Conservation (phyloP, 2,113 vertebrate species). For the Oncorhynchus nerka region DNA sequence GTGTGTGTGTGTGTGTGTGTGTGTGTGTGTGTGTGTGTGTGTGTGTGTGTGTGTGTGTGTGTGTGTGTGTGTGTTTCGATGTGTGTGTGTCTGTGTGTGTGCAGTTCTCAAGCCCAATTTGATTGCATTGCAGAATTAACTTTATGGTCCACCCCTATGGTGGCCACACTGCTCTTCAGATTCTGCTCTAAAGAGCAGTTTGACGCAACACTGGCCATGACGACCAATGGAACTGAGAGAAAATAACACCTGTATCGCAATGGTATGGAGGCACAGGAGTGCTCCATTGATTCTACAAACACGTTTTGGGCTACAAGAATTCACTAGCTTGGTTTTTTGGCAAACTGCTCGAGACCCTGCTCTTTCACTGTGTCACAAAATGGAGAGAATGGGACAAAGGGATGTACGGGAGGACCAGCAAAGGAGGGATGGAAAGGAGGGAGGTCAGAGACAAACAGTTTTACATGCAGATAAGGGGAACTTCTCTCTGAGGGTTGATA, state of each 20-base stretch:
- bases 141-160: neutral
- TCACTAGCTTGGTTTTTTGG: neutral
- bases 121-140: neutral
- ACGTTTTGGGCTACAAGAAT: neutral
- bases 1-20: too few species aligned
- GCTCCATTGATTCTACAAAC: neutral
- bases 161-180: neutral
- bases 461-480: slow-evolving; percentile 14
- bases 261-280: too few species aligned
- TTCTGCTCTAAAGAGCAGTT: too few species aligned
- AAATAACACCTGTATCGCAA: too few species aligned
- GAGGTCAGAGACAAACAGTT: slow-evolving; percentile 4
- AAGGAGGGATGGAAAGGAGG: neutral
- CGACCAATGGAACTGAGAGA: too few species aligned
- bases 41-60: neutral
- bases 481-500: slow-evolving; percentile 1
- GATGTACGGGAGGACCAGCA: neutral
- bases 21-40: too few species aligned
- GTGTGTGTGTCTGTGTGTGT: neutral
- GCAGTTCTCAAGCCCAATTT: neutral
- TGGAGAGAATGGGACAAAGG: neutral
- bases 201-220: neutral
- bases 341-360: neutral
- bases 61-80: too few species aligned
- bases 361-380: neutral